Conservation (phyloP, 2,888 invertebrate genomes). For the Aleiodes testaceus region DNA sequence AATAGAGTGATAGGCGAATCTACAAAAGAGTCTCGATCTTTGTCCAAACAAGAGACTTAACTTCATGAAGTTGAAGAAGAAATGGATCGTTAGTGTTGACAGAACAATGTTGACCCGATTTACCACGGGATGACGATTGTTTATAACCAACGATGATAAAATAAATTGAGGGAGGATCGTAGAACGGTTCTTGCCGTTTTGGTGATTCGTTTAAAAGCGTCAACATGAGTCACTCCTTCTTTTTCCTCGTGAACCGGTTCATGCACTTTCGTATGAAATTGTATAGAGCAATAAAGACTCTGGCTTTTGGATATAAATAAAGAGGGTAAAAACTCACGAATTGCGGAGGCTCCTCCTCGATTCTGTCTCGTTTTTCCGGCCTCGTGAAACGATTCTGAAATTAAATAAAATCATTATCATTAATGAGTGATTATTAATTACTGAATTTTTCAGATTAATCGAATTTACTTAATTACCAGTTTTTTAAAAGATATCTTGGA, state of each 20-base stretch:
- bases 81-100: conserved; percentile 52
- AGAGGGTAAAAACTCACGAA: conserved; percentile 57
- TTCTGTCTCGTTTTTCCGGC: conserved; percentile 56
- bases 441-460: no score
- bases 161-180: conserved; percentile 16
- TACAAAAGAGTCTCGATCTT: conserved; percentile 17
- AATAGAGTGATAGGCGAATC: conserved; percentile 50
- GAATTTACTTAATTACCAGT: no score
- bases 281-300: neutral
- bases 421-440: no score
- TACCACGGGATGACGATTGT: conserved; percentile 36
- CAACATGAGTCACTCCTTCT: conserved; percentile 11
- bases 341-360: conserved; percentile 56
- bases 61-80: conserved; percentile 39
- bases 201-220: conserved; percentile 42
- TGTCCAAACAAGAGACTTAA: conserved; percentile 26
- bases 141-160: conserved; percentile 39
- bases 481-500: no score
- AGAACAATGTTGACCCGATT: conserved; percentile 48
- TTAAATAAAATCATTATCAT: conserved; percentile 32
- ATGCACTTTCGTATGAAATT: conserved; percentile 11
- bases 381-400: conserved; percentile 62
- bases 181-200: conserved; percentile 48
- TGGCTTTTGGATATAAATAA: neutral
- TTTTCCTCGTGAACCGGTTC: neutral